phyloP scores from a whole-genome alignment of 1,140 invertebrate genomes.

The Euura saliciscinereae region DNA sequence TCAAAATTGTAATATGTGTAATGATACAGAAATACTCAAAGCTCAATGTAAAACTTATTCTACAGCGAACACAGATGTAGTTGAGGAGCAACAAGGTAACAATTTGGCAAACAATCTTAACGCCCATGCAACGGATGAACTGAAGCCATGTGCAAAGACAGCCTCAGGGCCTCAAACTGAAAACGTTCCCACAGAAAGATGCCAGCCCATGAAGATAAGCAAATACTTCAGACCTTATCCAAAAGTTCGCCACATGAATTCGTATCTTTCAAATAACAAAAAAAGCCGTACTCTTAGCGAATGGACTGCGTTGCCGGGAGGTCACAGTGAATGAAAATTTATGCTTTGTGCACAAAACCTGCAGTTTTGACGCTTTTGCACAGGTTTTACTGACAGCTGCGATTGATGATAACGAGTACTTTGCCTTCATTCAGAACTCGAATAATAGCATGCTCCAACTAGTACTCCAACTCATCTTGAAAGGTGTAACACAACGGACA shows the following conservation, averaged over 20 bases:
- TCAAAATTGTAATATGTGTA: too few species aligned
- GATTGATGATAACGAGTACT: slow-evolving; percentile 19
- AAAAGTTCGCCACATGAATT: slow-evolving; percentile 17
- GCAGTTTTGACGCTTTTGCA: slow-evolving; percentile 17
- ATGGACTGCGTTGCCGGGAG: slow-evolving; percentile 9
- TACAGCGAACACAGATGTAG: too few species aligned
- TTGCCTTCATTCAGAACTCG: slow-evolving; percentile 14
- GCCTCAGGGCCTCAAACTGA: neutral
- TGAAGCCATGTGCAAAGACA: neutral
- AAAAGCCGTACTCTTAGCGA: slow-evolving; percentile 12
- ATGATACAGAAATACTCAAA: too few species aligned
- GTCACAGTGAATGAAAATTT: slow-evolving; percentile 17
- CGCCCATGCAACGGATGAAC: too few species aligned
- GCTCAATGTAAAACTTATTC: too few species aligned
- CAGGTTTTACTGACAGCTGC: slow-evolving; percentile 13
- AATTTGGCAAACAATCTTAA: too few species aligned
- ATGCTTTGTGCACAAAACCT: slow-evolving; percentile 16
- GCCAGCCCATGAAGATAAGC: slow-evolving; percentile 3
- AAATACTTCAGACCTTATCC: slow-evolving; percentile 18
- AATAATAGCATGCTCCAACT: slow-evolving; percentile 14
- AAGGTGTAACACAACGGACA: neutral
- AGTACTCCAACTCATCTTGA: slow-evolving; percentile 2
- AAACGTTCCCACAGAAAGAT: neutral
- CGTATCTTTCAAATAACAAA: neutral
- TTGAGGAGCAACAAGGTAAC: too few species aligned